These are phyloP conservation scores for Microtus ochrogaster DNA, from an alignment of 2,113 vertebrate species.

Conservation along the genomic window DNA sequence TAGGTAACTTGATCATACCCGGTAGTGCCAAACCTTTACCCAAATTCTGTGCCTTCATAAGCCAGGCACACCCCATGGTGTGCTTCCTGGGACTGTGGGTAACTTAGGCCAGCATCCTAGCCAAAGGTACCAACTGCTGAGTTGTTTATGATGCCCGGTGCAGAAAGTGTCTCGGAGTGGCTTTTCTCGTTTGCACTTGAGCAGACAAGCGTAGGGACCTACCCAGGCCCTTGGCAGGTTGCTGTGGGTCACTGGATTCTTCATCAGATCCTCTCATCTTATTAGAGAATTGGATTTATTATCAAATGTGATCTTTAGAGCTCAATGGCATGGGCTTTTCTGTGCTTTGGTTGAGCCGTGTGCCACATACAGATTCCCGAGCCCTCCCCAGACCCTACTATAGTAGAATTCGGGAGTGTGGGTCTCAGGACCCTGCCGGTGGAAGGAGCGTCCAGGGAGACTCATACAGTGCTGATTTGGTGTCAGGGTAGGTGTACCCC, in stretches of 20 bases:
- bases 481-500: rapidly evolving
- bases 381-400: background rate
- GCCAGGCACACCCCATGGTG: rapidly evolving
- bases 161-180: background rate
- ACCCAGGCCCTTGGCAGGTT: background rate
- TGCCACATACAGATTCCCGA: background rate
- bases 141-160: background rate
- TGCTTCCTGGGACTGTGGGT: background rate
- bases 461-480: background rate
- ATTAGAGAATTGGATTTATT: background rate
- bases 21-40: background rate
- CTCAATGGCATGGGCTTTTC: background rate
- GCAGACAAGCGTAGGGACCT: background rate
- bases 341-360: background rate
- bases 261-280: constrained; percentile 19
- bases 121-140: background rate
- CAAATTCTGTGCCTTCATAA: background rate
- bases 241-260: background rate
- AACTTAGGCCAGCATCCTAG: background rate
- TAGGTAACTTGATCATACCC: background rate
- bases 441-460: background rate
- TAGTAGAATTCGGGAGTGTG: background rate
- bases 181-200: background rate
- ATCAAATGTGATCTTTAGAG: background rate
- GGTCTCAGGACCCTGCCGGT: background rate